Percentiles rank a stretch among this genome's conserved stretches.
Evolutionary conservation across 2,888 invertebrate genomes (phyloP).

Genomic region (Drosophila yooni): DNA sequence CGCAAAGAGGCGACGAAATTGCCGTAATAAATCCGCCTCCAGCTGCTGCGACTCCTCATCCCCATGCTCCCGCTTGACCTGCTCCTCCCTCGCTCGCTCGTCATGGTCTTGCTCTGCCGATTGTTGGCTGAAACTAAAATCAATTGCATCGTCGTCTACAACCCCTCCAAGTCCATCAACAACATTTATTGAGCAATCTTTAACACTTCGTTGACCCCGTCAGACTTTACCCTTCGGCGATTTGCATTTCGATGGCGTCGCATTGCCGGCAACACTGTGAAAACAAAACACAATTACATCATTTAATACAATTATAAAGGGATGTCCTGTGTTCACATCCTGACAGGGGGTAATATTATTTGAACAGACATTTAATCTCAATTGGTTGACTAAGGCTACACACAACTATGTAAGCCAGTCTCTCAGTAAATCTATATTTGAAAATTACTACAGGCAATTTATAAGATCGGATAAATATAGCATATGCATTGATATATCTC

Average conservation of each 20-base stretch:
- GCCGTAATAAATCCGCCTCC: slow-evolving; percentile 59
- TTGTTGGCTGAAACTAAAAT: slow-evolving; percentile 67
- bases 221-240: slow-evolving; percentile 85
- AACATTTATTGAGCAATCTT: slow-evolving; percentile 84
- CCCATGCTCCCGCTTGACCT: slow-evolving; percentile 6
- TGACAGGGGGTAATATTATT: background rate
- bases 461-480: background rate
- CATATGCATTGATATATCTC: background rate
- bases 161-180: slow-evolving; percentile 69
- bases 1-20: slow-evolving; percentile 74
- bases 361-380: background rate
- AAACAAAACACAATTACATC: background rate
- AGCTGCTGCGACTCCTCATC: slow-evolving; percentile 1
- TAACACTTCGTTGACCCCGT: slow-evolving; percentile 85
- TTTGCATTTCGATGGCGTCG: slow-evolving; percentile 83
- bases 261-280: slow-evolving; percentile 52
- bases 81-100: background rate
- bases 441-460: background rate
- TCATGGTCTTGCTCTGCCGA: slow-evolving; percentile 27
- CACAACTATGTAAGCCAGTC: background rate
- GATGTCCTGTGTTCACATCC: background rate
- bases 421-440: background rate
- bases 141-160: slow-evolving; percentile 57
- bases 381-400: background rate
- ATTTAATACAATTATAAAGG: background rate